These are phyloP conservation scores for Pocillopora grandis DNA, from an alignment of 92 coral and sea anemone species.

Conservation along the genomic window DNA sequence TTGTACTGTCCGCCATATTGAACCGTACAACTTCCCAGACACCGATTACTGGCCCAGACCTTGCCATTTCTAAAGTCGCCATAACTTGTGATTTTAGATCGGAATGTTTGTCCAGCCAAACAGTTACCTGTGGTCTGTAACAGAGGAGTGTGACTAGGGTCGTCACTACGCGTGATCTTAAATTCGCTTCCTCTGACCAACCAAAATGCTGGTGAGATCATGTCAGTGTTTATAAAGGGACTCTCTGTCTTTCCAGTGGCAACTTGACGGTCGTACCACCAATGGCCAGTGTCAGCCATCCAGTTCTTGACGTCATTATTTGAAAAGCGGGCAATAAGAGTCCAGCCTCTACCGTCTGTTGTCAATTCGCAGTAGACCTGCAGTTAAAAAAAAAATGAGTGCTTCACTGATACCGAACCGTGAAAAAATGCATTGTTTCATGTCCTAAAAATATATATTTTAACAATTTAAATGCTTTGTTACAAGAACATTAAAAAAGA, in stretches of 20 bases:
- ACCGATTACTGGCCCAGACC: too few species aligned
- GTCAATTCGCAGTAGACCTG: slow-evolving; percentile 24
- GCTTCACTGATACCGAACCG: too few species aligned
- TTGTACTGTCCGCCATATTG: too few species aligned
- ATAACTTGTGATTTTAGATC: too few species aligned
- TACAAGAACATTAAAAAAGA: too few species aligned
- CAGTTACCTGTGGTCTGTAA: slow-evolving; percentile 40
- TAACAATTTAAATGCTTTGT: too few species aligned
- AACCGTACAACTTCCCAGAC: too few species aligned
- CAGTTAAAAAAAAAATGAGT: too few species aligned
- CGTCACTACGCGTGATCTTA: slow-evolving; percentile 55
- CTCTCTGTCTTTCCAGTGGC: too few species aligned
- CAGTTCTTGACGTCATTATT: slow-evolving; percentile 46
- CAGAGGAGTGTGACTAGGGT: slow-evolving; percentile 41
- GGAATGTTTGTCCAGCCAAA: not conserved
- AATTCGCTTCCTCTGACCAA: slow-evolving; percentile 28
- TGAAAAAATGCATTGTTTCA: too few species aligned
- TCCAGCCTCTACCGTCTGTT: slow-evolving; percentile 24
- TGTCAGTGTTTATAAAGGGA: slow-evolving; percentile 19
- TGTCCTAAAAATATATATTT: too few species aligned
- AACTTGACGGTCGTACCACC: slow-evolving; percentile 37
- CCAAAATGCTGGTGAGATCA: slow-evolving; percentile 56
- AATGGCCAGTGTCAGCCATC: slow-evolving; percentile 44
- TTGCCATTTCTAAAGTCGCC: too few species aligned
- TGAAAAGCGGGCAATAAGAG: slow-evolving; percentile 51